Evolutionary conservation across 2,888 invertebrate genomes (phyloP).

Genomic region (Bombyx huttoni): DNA sequence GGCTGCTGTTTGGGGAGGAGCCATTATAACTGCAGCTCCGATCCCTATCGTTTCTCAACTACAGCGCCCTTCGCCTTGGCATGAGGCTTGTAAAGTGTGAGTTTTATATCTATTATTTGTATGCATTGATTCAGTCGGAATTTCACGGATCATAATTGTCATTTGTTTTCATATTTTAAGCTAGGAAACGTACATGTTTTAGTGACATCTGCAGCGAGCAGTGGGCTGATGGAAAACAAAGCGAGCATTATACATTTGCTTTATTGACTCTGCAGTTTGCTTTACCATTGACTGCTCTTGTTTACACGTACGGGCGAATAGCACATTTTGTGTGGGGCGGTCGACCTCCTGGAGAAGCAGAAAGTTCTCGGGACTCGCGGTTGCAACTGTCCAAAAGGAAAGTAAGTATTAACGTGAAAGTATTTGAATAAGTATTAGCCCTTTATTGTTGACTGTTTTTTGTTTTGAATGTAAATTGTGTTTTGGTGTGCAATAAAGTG

Average conservation of each 20-base stretch:
- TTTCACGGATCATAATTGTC: background rate
- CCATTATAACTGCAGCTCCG: conserved; percentile 85
- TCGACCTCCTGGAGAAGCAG: conserved; percentile 89
- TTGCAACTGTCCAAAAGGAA: conserved; percentile 90
- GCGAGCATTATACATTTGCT: conserved; percentile 82
- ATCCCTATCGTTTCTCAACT: conserved; percentile 83
- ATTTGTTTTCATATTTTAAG: background rate
- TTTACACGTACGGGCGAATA: conserved; percentile 89
- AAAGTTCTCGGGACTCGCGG: conserved; percentile 84
- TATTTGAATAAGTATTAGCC: background rate
- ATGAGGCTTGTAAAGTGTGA: conserved; percentile 77
- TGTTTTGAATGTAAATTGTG: too few species aligned
- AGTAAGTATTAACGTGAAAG: conserved; percentile 59
- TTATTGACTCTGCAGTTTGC: conserved; percentile 88
- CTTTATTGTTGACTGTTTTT: background rate
- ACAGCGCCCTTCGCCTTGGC: conserved; percentile 74
- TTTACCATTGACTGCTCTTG: conserved; percentile 83
- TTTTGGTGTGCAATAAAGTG: too few species aligned
- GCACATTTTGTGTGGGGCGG: conserved; percentile 90
- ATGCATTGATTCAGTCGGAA: background rate
- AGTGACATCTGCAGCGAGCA: conserved; percentile 81
- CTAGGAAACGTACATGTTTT: conserved; percentile 7
- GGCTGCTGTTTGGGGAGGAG: conserved; percentile 80
- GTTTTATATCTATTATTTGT: conserved; percentile 23
- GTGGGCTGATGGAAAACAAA: conserved; percentile 76